A percentile compares a stretch with the other conserved stretches of the same genome.
Conservation (phyloP, 1,140 invertebrate genomes). For the Zeugodacus cucurbitae region DNA sequence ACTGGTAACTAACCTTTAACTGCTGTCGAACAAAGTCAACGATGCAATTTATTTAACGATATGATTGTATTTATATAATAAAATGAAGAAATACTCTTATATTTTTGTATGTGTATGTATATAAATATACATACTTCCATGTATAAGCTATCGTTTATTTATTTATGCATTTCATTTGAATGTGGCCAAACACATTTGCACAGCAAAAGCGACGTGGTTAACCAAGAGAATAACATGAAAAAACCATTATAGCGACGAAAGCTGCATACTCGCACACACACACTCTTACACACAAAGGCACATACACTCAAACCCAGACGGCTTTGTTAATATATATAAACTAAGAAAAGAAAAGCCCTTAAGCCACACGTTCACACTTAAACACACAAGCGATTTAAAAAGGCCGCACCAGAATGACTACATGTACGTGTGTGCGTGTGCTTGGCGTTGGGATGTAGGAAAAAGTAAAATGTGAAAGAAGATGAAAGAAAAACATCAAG, state of each 20-base stretch:
- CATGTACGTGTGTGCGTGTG: background rate
- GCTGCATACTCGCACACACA: background rate
- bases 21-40: background rate
- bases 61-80: background rate
- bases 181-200: background rate
- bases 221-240: background rate
- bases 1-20: background rate
- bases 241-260: background rate
- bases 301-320: background rate
- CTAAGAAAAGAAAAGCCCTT: background rate
- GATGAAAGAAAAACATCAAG: background rate
- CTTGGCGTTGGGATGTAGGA: background rate
- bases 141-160: background rate
- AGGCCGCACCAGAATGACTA: background rate
- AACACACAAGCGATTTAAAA: background rate
- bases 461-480: background rate
- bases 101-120: background rate
- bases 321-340: background rate
- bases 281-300: background rate
- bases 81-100: background rate
- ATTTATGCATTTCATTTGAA: conserved; percentile 20
- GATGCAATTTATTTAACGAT: background rate
- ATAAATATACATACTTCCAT: background rate
- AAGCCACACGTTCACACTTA: background rate
- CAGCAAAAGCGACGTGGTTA: background rate